Percentiles rank a stretch among this genome's conserved stretches.
phyloP scores from a whole-genome alignment of 35 echinoderm and acorn worm genomes.

The Lytechinus variegatus region DNA sequence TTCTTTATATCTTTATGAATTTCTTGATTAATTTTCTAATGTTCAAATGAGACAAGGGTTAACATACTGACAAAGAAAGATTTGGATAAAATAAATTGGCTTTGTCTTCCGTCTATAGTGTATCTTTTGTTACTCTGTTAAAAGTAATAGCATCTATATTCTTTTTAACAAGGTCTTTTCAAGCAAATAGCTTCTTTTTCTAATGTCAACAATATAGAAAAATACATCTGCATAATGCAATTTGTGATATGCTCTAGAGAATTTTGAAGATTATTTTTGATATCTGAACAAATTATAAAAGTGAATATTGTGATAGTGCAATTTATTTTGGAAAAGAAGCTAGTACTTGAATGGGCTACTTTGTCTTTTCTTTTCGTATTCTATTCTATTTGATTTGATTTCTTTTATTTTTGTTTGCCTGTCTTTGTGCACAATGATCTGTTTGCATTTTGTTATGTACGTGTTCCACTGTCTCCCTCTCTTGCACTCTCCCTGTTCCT shows the following conservation, averaged over 20 bases:
- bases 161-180: neutral
- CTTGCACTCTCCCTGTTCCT: neutral
- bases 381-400: conserved; percentile 38
- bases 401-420: conserved; percentile 36
- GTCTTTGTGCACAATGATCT: conserved; percentile 44
- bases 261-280: too few relatives aligned
- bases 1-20: neutral
- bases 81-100: neutral
- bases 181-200: neutral
- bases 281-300: neutral
- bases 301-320: neutral
- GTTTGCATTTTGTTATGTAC: conserved; percentile 43
- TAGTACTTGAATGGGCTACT: conserved; percentile 31
- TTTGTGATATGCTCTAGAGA: too few relatives aligned
- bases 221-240: neutral
- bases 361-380: neutral
- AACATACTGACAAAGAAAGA: neutral
- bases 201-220: neutral
- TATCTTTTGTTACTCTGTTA: neutral
- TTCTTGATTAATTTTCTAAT: neutral
- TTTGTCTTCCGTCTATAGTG: neutral
- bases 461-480: neutral
- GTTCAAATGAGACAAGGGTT: neutral
- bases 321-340: neutral
- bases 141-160: neutral